Conservation (phyloP, 2,797 vertebrate species). For the Craterocephalus amniculus region DNA sequence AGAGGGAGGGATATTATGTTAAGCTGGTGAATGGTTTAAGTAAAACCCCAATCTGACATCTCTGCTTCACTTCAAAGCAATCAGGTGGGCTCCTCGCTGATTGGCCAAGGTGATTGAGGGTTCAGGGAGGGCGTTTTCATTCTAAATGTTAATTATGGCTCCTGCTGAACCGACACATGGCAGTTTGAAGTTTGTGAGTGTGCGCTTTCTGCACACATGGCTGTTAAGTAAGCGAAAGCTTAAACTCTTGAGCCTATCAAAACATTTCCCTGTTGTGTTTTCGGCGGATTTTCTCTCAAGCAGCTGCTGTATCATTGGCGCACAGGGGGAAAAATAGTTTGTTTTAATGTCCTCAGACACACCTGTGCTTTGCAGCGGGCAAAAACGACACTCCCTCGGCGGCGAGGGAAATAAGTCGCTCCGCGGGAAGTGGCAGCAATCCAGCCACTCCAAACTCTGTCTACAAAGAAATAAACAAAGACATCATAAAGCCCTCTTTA, state of each 20-base stretch:
- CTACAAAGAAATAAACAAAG: slow-evolving; percentile 85
- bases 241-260: slow-evolving; percentile 43
- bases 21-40: slow-evolving; percentile 75
- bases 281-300: slow-evolving; percentile 23
- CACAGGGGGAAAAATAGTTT: slow-evolving; percentile 34
- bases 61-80: slow-evolving; percentile 82
- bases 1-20: slow-evolving; percentile 74
- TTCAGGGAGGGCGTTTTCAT: slow-evolving; percentile 53
- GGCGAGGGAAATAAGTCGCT: slow-evolving; percentile 63
- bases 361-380: slow-evolving; percentile 60
- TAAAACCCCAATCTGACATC: slow-evolving; percentile 70
- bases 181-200: slow-evolving; percentile 34
- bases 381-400: slow-evolving; percentile 58
- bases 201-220: slow-evolving; percentile 16
- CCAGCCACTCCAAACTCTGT: slow-evolving; percentile 77
- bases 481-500: slow-evolving; percentile 82
- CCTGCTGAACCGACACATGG: slow-evolving; percentile 56
- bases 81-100: slow-evolving; percentile 61
- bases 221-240: slow-evolving; percentile 10
- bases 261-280: slow-evolving; percentile 44
- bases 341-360: slow-evolving; percentile 48
- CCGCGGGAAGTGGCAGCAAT: slow-evolving; percentile 76
- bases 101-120: slow-evolving; percentile 65
- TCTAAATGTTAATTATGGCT: slow-evolving; percentile 69
- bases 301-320: slow-evolving; percentile 30